Conservation (phyloP, 2,113 vertebrate species). For the Pedionomus torquatus region DNA sequence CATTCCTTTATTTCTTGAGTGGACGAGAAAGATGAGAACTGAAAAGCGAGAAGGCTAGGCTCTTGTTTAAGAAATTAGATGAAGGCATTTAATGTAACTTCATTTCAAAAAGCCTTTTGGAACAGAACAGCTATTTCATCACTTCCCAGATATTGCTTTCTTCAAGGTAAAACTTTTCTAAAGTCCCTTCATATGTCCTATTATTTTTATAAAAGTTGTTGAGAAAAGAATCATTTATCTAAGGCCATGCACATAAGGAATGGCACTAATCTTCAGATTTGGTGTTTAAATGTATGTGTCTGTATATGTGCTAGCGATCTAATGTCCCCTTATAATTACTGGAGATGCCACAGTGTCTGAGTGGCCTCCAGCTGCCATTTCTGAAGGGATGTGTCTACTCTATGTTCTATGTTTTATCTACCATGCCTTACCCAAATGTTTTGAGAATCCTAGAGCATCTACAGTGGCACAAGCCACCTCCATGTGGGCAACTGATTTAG, state of each 20-base stretch:
- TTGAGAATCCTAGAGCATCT: neutral
- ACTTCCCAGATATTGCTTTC: neutral
- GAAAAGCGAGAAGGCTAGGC: slow-evolving; percentile 8
- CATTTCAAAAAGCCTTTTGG: neutral
- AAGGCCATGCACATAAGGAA: neutral
- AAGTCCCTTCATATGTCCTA: neutral
- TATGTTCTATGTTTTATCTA: neutral
- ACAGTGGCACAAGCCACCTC: neutral
- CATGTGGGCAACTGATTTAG: neutral
- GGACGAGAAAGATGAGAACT: slow-evolving; percentile 1
- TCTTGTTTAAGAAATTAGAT: slow-evolving; percentile 31
- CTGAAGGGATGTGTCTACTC: neutral
- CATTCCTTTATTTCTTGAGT: neutral
- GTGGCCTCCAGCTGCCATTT: neutral
- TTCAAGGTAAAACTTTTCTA: slow-evolving; percentile 11
- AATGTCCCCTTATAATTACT: neutral
- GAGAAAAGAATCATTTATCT: neutral
- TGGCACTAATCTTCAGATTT: neutral
- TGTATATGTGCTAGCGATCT: neutral
- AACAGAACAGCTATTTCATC: neutral
- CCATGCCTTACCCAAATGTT: neutral
- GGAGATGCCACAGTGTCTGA: neutral
- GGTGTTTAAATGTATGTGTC: neutral
- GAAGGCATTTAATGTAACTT: slow-evolving; percentile 8
- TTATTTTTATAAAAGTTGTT: neutral